Evolutionary conservation across 1,140 invertebrate genomes (phyloP), one percentile per base, ranked within the genome.

Genomic region (Lordiphosa mommai): DNA sequence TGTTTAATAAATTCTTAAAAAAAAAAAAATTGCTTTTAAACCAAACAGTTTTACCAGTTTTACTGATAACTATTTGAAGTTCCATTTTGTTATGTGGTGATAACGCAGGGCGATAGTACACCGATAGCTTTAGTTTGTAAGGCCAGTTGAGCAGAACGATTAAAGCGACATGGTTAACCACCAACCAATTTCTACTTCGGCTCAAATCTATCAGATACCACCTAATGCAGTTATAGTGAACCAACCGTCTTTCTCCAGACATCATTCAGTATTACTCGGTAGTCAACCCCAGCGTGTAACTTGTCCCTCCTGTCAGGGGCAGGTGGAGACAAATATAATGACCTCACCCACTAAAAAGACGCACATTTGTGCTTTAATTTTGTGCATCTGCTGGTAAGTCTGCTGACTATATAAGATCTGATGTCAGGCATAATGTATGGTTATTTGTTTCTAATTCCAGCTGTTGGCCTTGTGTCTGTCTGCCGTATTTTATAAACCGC

Each of bases 401-500:
- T 6, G 20, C 3, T 7, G n/a, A 8, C 2, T 1, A 1, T n/a
- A 12, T 13, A 7, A 12, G 43, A 10, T 3, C 20, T 0, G n/a
- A 2, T 33, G 1, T 4, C 12, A 14, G 7, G n/a, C n/a, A 4
- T 0, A 7, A 13, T n/a, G 1, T 10, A 12, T 12, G 41, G 30
- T 9, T 12, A 2, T n/a, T 9, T 2, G 10, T 13, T 14, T 34
- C 12, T 6, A 27, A 27, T 56, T 16, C 34, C 87, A 92, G 92
- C 69, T 92, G 91, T 65, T 93, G 92, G 89, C 90, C 90, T 2
- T 93, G 92, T 52, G 90, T 91, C 2, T 92, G 91, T 40, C 74
- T 93, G 9, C 93, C 93, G 3, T 94, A 94, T 61, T 93, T 92
- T 58, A 90, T 93, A 65, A 91, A 94, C 59, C 91, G 89, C 12